These are phyloP conservation scores for Aegypius monachus DNA, from an alignment of 2,113 vertebrate genomes.

Conservation along the genomic window DNA sequence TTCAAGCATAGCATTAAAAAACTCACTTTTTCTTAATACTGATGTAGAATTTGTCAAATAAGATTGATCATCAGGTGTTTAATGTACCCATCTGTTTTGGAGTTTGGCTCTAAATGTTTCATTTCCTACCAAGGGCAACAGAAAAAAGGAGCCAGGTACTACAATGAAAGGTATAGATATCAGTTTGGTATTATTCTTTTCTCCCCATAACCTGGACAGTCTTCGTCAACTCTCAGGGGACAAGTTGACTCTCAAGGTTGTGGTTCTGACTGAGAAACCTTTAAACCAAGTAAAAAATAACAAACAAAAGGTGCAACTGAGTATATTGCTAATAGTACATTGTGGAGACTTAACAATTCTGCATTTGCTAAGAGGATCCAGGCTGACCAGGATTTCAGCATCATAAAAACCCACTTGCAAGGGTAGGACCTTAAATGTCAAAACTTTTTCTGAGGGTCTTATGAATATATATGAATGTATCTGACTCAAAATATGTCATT, in stretches of 20 bases:
- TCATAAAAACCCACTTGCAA: background rate
- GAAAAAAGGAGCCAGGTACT: background rate
- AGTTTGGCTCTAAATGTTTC: background rate
- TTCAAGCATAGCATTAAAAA: background rate
- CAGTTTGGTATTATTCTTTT: background rate
- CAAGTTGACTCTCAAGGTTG: background rate
- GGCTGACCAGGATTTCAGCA: background rate
- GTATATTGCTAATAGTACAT: background rate
- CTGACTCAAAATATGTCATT: background rate
- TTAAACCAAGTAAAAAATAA: background rate
- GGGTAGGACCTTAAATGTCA: background rate
- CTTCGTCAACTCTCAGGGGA: background rate
- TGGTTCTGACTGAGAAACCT: background rate
- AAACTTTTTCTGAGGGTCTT: background rate
- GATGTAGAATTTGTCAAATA: background rate
- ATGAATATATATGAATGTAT: background rate
- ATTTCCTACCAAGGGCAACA: background rate
- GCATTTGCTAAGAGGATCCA: background rate
- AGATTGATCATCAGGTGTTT: background rate
- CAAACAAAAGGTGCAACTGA: background rate
- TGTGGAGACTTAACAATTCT: background rate
- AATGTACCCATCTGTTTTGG: background rate
- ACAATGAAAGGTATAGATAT: background rate
- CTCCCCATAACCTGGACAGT: background rate
- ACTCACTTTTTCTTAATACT: background rate